Conservation (phyloP, 2,888 invertebrate genomes). For the Agrochola circellaris region DNA sequence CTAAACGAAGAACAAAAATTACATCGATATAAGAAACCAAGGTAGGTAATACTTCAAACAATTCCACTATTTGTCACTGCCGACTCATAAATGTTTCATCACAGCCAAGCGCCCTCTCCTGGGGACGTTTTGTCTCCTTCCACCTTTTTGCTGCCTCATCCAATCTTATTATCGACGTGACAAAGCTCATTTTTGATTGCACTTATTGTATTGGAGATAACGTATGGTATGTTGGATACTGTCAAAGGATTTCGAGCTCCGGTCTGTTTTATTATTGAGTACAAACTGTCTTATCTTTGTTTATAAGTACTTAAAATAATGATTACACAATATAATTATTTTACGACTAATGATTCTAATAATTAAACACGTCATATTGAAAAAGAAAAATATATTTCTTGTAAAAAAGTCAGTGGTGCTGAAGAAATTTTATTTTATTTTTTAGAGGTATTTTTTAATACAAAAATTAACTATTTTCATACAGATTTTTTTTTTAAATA, state of each 20-base stretch:
- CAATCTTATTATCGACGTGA: constrained; percentile 48
- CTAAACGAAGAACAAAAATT: constrained; percentile 17
- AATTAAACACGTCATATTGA: no score
- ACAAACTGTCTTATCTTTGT: not conserved
- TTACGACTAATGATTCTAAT: not conserved
- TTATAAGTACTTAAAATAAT: not conserved
- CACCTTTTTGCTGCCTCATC: constrained; percentile 43
- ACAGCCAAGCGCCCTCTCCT: constrained; percentile 55
- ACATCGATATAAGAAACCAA: constrained; percentile 45
- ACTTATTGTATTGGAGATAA: constrained; percentile 25
- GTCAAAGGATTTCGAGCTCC: constrained; percentile 45
- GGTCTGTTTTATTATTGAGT: constrained; percentile 46
- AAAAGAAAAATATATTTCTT: no score
- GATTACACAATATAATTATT: not conserved
- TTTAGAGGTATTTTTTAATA: no score
- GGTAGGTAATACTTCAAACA: constrained; percentile 56
- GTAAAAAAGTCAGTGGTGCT: no score
- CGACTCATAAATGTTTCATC: constrained; percentile 70
- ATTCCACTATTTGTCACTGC: constrained; percentile 67
- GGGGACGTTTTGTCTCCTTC: constrained; percentile 59
- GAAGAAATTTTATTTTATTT: no score
- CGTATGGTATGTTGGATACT: constrained; percentile 27
- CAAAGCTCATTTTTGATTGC: constrained; percentile 52
- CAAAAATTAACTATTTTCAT: no score
- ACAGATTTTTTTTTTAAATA: no score